phyloP scores from a whole-genome alignment of 2,797 vertebrate species.

The Synaphobranchus kaupii region DNA sequence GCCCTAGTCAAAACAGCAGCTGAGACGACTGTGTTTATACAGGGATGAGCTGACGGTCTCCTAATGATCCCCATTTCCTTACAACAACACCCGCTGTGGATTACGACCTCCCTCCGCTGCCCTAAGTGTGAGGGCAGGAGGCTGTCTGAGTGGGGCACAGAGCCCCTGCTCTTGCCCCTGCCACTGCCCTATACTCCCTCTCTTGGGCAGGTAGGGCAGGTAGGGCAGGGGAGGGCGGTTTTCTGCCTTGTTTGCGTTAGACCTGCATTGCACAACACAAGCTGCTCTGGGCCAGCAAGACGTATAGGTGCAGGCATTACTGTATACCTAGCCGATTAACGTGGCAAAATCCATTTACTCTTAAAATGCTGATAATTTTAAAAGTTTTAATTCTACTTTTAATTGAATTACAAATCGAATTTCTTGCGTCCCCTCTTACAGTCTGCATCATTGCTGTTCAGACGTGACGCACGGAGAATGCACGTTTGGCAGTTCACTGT shows the following conservation, averaged over 20 bases:
- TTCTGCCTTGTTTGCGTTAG: neutral
- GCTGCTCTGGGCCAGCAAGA: neutral
- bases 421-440: neutral
- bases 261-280: neutral
- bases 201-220: neutral
- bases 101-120: constrained; percentile 4
- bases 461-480: neutral
- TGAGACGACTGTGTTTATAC: constrained; percentile 20
- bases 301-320: neutral
- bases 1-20: constrained; percentile 24
- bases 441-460: neutral
- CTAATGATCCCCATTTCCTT: constrained; percentile 27
- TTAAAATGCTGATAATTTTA: neutral
- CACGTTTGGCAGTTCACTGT: neutral
- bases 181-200: no score
- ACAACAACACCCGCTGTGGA: constrained; percentile 22
- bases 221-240: no score
- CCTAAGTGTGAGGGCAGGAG: neutral
- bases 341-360: neutral
- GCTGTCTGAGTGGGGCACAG: neutral
- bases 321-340: neutral
- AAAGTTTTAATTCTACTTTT: neutral
- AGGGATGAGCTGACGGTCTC: constrained; percentile 22
- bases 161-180: neutral
- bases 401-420: neutral